Percentiles rank a stretch among this genome's conserved stretches.
These are phyloP conservation scores for Sprattus sprattus DNA, from an alignment of 2,113 vertebrate species.

Conservation along the genomic window DNA sequence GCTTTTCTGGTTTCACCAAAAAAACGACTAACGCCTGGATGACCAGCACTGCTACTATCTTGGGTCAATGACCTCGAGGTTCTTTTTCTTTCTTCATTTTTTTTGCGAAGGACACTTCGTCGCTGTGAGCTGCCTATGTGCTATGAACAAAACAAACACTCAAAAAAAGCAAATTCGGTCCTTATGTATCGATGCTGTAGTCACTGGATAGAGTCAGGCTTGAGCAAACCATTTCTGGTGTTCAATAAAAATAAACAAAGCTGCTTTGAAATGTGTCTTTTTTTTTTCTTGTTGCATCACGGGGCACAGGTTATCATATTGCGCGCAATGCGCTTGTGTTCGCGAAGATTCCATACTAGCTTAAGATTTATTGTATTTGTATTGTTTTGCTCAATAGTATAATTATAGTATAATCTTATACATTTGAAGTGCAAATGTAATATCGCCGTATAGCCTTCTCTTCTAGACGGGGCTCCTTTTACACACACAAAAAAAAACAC, in stretches of 20 bases:
- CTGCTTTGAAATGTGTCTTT: conserved; percentile 4
- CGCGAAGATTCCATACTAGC: background rate
- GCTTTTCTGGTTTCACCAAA: background rate
- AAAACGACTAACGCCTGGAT: background rate
- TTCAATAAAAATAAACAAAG: conserved; percentile 23
- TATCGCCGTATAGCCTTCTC: no score
- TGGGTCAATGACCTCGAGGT: background rate
- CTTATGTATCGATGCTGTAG: background rate
- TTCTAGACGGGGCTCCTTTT: background rate
- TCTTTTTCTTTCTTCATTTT: background rate
- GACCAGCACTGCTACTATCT: background rate
- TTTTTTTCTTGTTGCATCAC: background rate
- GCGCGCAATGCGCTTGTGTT: background rate
- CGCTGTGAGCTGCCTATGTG: background rate
- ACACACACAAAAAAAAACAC: background rate
- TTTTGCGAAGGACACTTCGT: background rate
- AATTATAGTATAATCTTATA: no score
- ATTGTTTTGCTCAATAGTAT: no score
- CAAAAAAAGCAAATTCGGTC: background rate
- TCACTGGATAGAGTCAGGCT: background rate
- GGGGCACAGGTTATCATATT: background rate
- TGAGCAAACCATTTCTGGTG: background rate
- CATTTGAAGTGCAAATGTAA: no score
- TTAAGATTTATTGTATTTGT: no score
- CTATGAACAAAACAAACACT: background rate